Evolutionary conservation across 2,888 invertebrate species (phyloP).

Genomic region (Fissipunctia ypsillon): DNA sequence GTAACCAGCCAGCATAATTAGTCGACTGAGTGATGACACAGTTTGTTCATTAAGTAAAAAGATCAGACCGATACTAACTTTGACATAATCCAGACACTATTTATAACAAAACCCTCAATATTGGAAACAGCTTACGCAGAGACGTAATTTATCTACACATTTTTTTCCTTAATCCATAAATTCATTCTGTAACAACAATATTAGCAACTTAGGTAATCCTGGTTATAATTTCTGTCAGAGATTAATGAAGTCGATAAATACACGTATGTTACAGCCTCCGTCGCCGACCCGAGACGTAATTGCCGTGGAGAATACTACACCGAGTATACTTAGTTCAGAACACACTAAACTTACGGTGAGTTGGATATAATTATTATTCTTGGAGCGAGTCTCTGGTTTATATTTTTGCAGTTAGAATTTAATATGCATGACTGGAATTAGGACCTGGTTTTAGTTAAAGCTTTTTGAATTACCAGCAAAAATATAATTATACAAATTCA

Average conservation of each 20-base stretch:
- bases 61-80: background rate
- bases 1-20: background rate
- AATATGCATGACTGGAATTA: background rate
- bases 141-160: background rate
- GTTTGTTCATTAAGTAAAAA: background rate
- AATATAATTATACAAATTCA: background rate
- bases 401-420: constrained; percentile 29
- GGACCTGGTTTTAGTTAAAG: background rate
- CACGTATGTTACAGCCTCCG: constrained; percentile 64
- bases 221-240: constrained; percentile 49
- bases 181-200: constrained; percentile 20
- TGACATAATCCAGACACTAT: background rate
- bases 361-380: constrained; percentile 31
- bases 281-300: constrained; percentile 66
- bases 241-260: constrained; percentile 62
- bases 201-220: constrained; percentile 30
- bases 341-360: constrained; percentile 62
- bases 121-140: constrained; percentile 21
- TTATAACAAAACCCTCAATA: background rate
- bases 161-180: constrained; percentile 17
- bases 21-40: background rate
- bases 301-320: constrained; percentile 56
- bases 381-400: constrained; percentile 32
- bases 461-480: background rate
- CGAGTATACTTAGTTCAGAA: constrained; percentile 38